These are phyloP conservation scores for Andrena cerasifolii DNA, from an alignment of 1,140 invertebrate species.

Conservation along the genomic window DNA sequence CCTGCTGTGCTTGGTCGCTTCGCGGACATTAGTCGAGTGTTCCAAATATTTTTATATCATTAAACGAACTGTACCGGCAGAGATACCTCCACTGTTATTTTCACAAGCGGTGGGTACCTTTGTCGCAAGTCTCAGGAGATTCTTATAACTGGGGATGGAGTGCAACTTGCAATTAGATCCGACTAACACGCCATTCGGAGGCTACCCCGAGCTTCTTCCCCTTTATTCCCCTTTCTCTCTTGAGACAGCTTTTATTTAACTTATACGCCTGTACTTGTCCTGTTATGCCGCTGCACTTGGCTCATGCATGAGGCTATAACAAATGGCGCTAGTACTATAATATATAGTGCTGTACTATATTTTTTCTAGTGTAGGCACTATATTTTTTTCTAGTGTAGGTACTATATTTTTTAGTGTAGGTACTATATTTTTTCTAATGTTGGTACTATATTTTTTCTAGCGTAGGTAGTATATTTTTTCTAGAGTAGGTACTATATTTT, in stretches of 20 bases:
- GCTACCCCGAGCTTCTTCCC: not conserved
- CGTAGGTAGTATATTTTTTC: too few species aligned
- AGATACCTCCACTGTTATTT: constrained; percentile 3
- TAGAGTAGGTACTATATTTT: too few species aligned
- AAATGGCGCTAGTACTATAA: too few species aligned
- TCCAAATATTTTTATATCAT: constrained; percentile 41
- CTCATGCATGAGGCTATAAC: not conserved
- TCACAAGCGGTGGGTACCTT: constrained; percentile 27
- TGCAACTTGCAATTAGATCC: constrained; percentile 56
- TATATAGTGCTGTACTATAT: too few species aligned
- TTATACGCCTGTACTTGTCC: not conserved
- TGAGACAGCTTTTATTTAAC: constrained; percentile 38
- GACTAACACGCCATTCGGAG: constrained; percentile 36
- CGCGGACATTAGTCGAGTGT: constrained; percentile 31
- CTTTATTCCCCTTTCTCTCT: not conserved
- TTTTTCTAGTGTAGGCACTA: too few species aligned
- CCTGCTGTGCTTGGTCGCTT: not conserved
- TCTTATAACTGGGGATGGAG: constrained; percentile 46
- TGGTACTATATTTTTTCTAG: too few species aligned
- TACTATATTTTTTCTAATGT: too few species aligned
- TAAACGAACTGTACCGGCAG: constrained; percentile 25
- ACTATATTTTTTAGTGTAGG: too few species aligned
- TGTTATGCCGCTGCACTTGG: not conserved
- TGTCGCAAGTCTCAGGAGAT: constrained; percentile 55
- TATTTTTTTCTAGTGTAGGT: too few species aligned